phyloP scores from a whole-genome alignment of 2,888 invertebrate species.

The Gerosis bhagava region DNA sequence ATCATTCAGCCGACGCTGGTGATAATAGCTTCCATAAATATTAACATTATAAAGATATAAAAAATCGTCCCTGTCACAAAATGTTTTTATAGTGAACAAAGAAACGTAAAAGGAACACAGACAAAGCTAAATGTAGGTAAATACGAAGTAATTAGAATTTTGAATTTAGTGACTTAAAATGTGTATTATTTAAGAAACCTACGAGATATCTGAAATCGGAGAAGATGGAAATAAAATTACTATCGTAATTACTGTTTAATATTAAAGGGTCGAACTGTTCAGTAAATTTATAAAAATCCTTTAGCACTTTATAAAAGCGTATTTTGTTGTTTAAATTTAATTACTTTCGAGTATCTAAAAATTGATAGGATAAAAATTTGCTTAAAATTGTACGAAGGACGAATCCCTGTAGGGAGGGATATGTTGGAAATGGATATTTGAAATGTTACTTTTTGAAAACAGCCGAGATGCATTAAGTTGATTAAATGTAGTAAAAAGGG shows the following conservation, averaged over 20 bases:
- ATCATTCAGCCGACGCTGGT: conserved; percentile 17
- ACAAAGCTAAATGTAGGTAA: no score
- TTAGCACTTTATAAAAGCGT: no score
- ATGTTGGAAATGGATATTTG: conserved; percentile 21
- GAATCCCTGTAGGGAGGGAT: conserved; percentile 11
- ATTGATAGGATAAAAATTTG: conserved; percentile 3
- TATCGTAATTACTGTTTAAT: no score
- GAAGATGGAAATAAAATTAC: no score
- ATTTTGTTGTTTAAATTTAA: no score
- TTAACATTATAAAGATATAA: conserved; percentile 20
- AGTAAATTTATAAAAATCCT: no score
- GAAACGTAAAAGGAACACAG: no score
- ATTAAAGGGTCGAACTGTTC: no score
- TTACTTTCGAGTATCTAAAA: conserved; percentile 12
- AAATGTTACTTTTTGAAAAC: conserved; percentile 17
- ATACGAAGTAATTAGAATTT: no score
- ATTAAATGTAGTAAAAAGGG: conserved; percentile 18
- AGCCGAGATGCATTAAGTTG: conserved; percentile 25
- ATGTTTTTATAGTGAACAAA: not conserved
- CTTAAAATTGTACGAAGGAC: conserved; percentile 5
- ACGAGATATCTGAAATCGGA: no score
- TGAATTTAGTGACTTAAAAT: no score
- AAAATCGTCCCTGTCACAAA: conserved; percentile 7
- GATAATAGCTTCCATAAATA: conserved; percentile 21
- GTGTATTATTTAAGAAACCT: no score